Evolutionary conservation across 2,888 invertebrate species (phyloP), one percentile per base, ranked within the genome.

Genomic region (Dasypolia templi): DNA sequence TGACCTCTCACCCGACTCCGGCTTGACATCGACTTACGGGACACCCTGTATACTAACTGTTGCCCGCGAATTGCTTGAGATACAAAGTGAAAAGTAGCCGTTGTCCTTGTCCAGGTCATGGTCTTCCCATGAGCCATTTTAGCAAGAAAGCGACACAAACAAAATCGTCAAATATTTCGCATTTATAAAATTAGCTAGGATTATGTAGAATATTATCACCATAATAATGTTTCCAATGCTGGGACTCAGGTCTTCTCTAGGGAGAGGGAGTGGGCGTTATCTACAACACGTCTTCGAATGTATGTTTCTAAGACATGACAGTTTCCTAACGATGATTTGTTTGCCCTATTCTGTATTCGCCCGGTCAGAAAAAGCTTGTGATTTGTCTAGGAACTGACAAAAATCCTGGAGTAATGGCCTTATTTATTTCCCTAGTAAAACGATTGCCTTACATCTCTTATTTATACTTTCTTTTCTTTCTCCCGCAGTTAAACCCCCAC

Each of bases 401-500:
- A 22, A 58, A 32, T 32, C 6, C 3, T 35, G 3, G 1, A 58
- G 14, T 58, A 22, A 5, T 11, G 0, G 6, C 12, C 6, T 58
- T 12, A 35, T 14, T 35, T 58, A 22, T 32, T 22, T 22, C 22
- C 6, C 22, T 22, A 22, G 22, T n/a, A 58, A 6, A 32, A 35
- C 1, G 0, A 56, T 19, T 56, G 11, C 19, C 32, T 19, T 19
- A 19, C 14, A 9, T 12, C 14, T 14, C 7, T 22, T 63, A 63
- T 22, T 63, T 22, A 51, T 29, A 0, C 0, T n/a, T n/a, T 44
- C 0, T 51, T 42, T 80, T 51, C 5, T 67, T 44, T 79, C 66
- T 70, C 70, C 62, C 1, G 29, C 93, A 96, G 96, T 84, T 96
- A 64, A 96, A 96, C 78, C 96, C 96, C 0, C 95, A 95, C 89